Percentiles rank a stretch among this genome's conserved stretches.
Conservation (phyloP, 2,797 vertebrate genomes). For the Chiloscyllium punctatum region DNA sequence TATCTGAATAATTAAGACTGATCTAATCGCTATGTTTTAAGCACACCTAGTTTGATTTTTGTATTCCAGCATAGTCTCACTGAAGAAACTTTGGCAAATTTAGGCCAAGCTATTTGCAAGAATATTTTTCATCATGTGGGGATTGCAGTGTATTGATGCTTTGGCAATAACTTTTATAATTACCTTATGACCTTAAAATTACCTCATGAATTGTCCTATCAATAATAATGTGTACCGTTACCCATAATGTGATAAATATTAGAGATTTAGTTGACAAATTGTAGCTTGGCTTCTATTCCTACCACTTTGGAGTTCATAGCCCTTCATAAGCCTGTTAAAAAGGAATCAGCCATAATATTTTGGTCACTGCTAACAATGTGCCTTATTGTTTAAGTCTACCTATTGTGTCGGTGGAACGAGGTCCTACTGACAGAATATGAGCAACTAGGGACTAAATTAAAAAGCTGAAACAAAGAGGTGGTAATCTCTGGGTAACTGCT, state of each 20-base stretch:
- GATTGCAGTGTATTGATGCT: neutral
- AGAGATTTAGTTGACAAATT: neutral
- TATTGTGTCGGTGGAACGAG: too few relatives aligned
- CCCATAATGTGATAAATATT: neutral
- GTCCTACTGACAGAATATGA: too few relatives aligned
- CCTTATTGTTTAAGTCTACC: too few relatives aligned
- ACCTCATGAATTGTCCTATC: neutral
- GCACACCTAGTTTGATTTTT: neutral
- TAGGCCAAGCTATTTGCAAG: neutral
- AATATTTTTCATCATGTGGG: neutral
- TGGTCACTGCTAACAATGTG: too few relatives aligned
- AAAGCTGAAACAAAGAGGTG: too few relatives aligned
- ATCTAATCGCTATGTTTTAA: neutral
- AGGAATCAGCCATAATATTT: too few relatives aligned
- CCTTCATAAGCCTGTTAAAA: neutral
- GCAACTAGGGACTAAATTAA: too few relatives aligned
- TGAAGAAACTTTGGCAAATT: neutral
- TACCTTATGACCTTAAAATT: neutral
- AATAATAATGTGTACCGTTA: neutral
- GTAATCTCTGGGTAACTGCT: too few relatives aligned
- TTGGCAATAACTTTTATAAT: neutral
- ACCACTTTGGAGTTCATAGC: neutral
- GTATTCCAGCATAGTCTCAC: neutral
- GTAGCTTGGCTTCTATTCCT: neutral
- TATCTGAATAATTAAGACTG: slow-evolving; percentile 60